Evolutionary conservation across 2,113 vertebrate species (phyloP).

Genomic region (Jacana jacana): DNA sequence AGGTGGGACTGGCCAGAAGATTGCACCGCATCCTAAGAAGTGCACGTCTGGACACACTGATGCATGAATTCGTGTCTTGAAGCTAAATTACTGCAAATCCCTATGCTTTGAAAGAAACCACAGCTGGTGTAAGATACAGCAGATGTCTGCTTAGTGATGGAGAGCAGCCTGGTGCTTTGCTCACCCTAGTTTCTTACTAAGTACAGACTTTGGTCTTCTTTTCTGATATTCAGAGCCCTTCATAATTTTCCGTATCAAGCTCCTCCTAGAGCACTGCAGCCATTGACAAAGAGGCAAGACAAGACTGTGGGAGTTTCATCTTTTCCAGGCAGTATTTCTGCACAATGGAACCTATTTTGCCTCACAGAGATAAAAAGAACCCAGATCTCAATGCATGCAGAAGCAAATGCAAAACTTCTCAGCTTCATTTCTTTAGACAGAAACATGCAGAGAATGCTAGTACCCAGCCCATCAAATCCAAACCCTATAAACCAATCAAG

Average conservation of each 20-base stretch:
- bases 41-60: background rate
- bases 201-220: background rate
- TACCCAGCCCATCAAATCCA: background rate
- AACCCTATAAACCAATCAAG: background rate
- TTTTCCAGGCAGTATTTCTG: background rate
- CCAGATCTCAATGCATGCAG: background rate
- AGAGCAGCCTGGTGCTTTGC: background rate
- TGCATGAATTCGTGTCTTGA: background rate
- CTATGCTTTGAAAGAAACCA: conserved; percentile 20
- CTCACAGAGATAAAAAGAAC: background rate
- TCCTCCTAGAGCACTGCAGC: background rate
- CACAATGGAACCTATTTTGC: background rate
- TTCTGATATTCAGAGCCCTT: background rate
- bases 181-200: background rate
- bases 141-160: background rate
- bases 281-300: background rate
- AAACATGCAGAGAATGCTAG: background rate
- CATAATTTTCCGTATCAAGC: background rate
- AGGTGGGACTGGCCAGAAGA: background rate
- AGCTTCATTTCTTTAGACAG: background rate
- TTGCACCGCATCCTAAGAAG: background rate
- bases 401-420: background rate
- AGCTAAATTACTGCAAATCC: background rate
- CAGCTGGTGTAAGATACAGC: background rate
- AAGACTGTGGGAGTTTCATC: background rate